Conservation (phyloP, 2,113 vertebrate genomes). For the Chloebia gouldiae region DNA sequence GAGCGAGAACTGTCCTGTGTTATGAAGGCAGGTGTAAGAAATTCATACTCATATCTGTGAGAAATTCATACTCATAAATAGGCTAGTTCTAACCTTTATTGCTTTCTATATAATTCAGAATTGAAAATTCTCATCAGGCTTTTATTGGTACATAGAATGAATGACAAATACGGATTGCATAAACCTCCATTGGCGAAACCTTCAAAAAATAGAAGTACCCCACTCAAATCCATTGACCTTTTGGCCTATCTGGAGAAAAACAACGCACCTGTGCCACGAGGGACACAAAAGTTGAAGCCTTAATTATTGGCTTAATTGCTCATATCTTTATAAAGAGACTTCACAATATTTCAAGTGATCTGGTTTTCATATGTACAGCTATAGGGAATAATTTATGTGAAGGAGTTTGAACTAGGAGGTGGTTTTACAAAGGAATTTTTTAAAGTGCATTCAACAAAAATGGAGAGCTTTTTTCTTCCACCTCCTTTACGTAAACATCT, state of each 20-base stretch:
- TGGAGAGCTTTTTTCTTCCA: neutral
- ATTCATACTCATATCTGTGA: neutral
- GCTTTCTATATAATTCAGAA: neutral
- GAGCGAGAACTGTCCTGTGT: neutral
- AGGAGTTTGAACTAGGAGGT: neutral
- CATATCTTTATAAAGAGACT: neutral
- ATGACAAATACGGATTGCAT: neutral
- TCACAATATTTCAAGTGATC: neutral
- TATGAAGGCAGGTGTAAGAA: neutral
- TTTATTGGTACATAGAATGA: neutral
- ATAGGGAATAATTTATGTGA: neutral
- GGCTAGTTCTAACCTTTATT: neutral
- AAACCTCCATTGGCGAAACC: neutral
- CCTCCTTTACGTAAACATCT: neutral
- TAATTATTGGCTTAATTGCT: neutral
- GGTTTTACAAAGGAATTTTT: neutral
- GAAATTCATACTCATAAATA: neutral
- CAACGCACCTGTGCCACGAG: rapidly evolving
- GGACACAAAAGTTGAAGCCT: neutral
- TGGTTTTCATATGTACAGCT: neutral
- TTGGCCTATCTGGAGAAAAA: neutral
- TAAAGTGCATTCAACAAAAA: neutral
- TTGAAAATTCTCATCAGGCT: neutral
- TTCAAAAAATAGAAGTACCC: neutral
- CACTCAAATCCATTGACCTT: neutral